Evolutionary conservation across 2,797 vertebrate species (phyloP).

Genomic region (Eulemur rubriventer): DNA sequence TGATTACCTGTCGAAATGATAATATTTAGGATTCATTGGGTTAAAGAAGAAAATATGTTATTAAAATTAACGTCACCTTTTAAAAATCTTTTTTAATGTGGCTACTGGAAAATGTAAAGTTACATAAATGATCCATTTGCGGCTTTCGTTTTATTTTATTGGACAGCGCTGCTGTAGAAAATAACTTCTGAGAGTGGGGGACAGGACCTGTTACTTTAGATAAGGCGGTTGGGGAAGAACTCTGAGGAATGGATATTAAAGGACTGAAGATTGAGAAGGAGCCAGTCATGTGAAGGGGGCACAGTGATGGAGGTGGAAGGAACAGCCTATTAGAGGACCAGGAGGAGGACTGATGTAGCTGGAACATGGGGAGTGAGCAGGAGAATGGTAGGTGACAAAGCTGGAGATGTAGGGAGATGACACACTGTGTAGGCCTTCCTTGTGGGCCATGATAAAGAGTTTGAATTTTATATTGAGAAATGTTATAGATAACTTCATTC

Average conservation of each 20-base stretch:
- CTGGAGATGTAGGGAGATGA: neutral
- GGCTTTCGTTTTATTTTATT: neutral
- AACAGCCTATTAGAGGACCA: neutral
- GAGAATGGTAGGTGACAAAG: neutral
- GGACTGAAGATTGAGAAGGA: neutral
- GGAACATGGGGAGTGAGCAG: neutral
- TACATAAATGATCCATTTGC: neutral
- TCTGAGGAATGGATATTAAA: neutral
- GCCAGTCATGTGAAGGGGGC: neutral
- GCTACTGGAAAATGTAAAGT: slow-evolving; percentile 10
- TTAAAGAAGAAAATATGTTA: slow-evolving; percentile 54
- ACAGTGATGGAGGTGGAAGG: neutral
- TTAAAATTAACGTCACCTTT: slow-evolving; percentile 10
- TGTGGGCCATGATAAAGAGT: neutral
- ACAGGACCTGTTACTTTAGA: neutral
- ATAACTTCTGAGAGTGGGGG: neutral
- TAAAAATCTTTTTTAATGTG: neutral
- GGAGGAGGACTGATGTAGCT: neutral
- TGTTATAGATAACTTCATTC: neutral
- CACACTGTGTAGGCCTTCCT: neutral
- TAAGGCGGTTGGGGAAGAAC: neutral
- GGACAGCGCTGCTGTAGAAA: neutral
- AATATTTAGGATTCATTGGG: neutral
- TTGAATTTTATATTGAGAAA: slow-evolving; percentile 42
- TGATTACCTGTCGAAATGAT: slow-evolving; percentile 26